These are phyloP conservation scores for Dorcus hopei DNA, from an alignment of 2,888 invertebrate species.

Conservation along the genomic window DNA sequence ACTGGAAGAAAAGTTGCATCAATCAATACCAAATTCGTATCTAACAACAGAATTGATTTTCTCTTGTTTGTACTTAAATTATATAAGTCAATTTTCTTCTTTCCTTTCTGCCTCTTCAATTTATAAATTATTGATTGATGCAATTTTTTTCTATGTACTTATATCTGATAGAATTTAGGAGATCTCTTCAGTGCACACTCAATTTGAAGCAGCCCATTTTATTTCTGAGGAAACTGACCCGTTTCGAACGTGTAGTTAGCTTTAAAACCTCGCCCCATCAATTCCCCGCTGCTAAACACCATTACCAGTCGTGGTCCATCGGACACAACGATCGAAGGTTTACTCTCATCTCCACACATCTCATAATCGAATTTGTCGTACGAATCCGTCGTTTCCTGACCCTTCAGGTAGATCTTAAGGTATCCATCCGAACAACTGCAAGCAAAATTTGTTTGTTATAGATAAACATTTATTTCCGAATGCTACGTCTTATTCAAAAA, in stretches of 20 bases:
- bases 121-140: no score
- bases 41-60: no score
- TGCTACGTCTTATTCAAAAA: not conserved
- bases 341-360: slow-evolving; percentile 77
- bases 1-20: no score
- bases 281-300: slow-evolving; percentile 91
- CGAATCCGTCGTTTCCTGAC: slow-evolving; percentile 88
- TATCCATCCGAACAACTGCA: slow-evolving; percentile 84
- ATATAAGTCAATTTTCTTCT: no score
- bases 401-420: slow-evolving; percentile 85
- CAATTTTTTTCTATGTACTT: no score
- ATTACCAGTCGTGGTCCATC: slow-evolving; percentile 91
- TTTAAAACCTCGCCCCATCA: slow-evolving; percentile 88
- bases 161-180: no score
- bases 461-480: slow-evolving; percentile 1
- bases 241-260: slow-evolving; percentile 83
- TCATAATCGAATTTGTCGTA: slow-evolving; percentile 93
- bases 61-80: no score
- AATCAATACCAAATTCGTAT: no score
- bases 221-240: slow-evolving; percentile 50
- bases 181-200: no score
- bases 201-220: no score
- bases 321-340: slow-evolving; percentile 79
- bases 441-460: slow-evolving; percentile 2
- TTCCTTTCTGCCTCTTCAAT: no score